Percentiles rank a stretch among this genome's conserved stretches.
Conservation (phyloP, 2,113 vertebrate species). For the Amblyopsis rosae region DNA sequence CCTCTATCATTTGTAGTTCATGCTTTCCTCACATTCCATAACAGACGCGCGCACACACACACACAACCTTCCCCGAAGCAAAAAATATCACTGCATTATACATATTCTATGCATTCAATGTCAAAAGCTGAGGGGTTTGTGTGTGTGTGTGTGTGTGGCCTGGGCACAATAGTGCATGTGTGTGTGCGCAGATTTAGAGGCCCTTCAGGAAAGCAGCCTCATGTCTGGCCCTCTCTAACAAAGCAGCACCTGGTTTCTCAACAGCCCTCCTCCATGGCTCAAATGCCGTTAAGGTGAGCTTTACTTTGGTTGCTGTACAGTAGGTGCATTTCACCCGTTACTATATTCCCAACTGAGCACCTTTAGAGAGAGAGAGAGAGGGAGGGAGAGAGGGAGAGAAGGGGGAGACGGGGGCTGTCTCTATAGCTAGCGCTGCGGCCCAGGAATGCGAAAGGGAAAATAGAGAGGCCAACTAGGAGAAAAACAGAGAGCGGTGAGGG, state of each 20-base stretch:
- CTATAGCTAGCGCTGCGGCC: slow-evolving; percentile 27
- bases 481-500: slow-evolving; percentile 40
- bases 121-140: neutral
- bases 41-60: too few relatives aligned
- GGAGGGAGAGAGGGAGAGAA: neutral
- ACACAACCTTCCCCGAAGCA: too few relatives aligned
- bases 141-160: neutral
- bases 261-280: neutral
- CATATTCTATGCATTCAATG: too few relatives aligned
- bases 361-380: slow-evolving; percentile 40
- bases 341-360: slow-evolving; percentile 64
- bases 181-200: too few relatives aligned
- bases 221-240: too few relatives aligned
- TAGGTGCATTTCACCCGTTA: slow-evolving; percentile 64
- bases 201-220: too few relatives aligned
- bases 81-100: too few relatives aligned
- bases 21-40: too few relatives aligned
- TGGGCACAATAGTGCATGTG: too few relatives aligned
- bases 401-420: neutral
- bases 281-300: slow-evolving; percentile 53
- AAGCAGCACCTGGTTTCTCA: too few relatives aligned
- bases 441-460: slow-evolving; percentile 67
- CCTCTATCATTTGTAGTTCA: too few relatives aligned
- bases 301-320: slow-evolving; percentile 49
- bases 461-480: slow-evolving; percentile 21